These are phyloP conservation scores for Choreutis nemorana DNA, from an alignment of 2,888 invertebrate genomes.

Conservation along the genomic window DNA sequence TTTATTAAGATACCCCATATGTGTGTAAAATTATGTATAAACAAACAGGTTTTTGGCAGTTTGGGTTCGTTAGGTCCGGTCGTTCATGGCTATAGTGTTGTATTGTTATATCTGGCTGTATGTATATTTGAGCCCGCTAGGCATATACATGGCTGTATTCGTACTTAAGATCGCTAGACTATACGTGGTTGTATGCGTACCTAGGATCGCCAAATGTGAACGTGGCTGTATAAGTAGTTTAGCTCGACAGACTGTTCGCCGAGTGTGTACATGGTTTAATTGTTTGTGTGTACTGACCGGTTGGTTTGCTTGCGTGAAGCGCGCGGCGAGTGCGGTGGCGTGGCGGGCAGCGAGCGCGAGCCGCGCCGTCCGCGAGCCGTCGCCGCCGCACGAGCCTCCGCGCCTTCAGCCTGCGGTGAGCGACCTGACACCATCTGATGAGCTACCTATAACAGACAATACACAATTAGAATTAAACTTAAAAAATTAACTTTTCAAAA, in stretches of 20 bases:
- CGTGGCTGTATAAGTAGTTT: too few relatives aligned
- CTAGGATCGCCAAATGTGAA: too few relatives aligned
- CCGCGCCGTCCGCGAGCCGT: slow-evolving; percentile 59
- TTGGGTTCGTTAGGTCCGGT: too few relatives aligned
- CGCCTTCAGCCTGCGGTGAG: slow-evolving; percentile 27
- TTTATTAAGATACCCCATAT: not conserved
- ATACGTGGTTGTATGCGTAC: too few relatives aligned
- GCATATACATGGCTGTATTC: too few relatives aligned
- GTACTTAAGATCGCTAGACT: too few relatives aligned
- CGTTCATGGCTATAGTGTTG: too few relatives aligned
- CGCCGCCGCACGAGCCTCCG: slow-evolving; percentile 25
- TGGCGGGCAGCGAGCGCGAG: slow-evolving; percentile 75
- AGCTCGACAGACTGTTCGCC: not conserved
- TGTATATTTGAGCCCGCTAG: too few relatives aligned
- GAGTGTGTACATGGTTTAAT: slow-evolving; percentile 2
- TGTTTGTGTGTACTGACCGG: slow-evolving; percentile 38
- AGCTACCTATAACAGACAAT: slow-evolving; percentile 34
- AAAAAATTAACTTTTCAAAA: too few relatives aligned
- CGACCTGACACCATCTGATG: slow-evolving; percentile 67
- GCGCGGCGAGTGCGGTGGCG: slow-evolving; percentile 71
- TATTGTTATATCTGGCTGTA: too few relatives aligned
- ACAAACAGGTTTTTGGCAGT: too few relatives aligned
- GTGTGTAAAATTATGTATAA: too few relatives aligned
- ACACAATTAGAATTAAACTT: not conserved
- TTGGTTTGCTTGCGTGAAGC: slow-evolving; percentile 68